Conservation (phyloP, 2,888 invertebrate genomes). For the Phymatocera aterrima region DNA sequence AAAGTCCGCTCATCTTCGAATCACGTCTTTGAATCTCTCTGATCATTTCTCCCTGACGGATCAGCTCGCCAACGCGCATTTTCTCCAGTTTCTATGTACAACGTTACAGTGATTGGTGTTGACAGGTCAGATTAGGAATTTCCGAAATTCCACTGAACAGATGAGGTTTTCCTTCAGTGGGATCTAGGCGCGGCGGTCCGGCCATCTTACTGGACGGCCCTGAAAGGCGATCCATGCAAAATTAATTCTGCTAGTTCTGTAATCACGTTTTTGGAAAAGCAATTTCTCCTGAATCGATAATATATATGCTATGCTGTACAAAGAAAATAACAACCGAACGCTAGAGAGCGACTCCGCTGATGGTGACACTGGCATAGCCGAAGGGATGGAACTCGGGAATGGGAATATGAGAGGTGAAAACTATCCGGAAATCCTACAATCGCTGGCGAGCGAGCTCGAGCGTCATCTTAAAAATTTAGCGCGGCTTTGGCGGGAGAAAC, state of each 20-base stretch:
- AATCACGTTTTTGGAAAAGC: not conserved
- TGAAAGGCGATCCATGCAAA: not conserved
- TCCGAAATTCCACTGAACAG: slow-evolving; percentile 18
- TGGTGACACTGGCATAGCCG: not conserved
- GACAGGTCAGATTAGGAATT: slow-evolving; percentile 24
- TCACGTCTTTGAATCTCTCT: too few species aligned
- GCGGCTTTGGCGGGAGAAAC: slow-evolving; percentile 16
- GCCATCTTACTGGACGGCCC: not conserved
- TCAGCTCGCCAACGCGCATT: not conserved
- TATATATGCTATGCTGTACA: not conserved
- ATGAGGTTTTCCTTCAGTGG: not conserved
- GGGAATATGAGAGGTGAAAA: not conserved
- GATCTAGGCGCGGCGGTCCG: not conserved
- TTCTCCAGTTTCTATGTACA: not conserved
- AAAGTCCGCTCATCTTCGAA: too few species aligned
- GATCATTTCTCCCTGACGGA: too few species aligned
- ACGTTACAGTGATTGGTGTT: not conserved
- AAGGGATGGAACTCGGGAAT: slow-evolving; percentile 4
- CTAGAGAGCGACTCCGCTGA: not conserved
- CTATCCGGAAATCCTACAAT: slow-evolving; percentile 10
- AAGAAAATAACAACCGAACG: not conserved
- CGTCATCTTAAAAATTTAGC: slow-evolving; percentile 4
- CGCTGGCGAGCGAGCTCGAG: not conserved
- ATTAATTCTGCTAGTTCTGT: slow-evolving; percentile 23
- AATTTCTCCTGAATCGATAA: not conserved